Evolutionary conservation across 2,888 invertebrate species (phyloP).

Genomic region (Creontiades dilutus): DNA sequence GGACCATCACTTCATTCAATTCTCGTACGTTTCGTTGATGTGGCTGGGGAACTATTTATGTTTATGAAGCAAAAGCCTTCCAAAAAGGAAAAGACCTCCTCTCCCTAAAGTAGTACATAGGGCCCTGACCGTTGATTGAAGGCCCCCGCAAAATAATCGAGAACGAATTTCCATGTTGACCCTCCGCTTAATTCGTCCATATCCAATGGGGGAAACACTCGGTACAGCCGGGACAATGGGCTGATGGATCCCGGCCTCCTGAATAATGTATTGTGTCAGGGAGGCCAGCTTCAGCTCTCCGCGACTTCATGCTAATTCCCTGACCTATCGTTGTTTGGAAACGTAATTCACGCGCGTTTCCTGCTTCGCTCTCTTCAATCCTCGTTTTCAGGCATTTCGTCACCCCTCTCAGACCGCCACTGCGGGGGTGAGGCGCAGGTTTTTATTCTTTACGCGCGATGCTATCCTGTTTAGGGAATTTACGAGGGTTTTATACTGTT

Average conservation of each 20-base stretch:
- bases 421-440: background rate
- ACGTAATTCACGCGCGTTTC: conserved; percentile 67
- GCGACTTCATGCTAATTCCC: conserved; percentile 67
- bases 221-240: conserved; percentile 62
- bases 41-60: no score
- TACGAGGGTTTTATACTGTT: conserved; percentile 47
- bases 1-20: no score
- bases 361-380: conserved; percentile 19
- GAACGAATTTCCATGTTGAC: conserved; percentile 68
- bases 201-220: conserved; percentile 46
- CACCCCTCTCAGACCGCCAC: conserved; percentile 2
- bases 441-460: conserved; percentile 1
- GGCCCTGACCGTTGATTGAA: background rate
- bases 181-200: conserved; percentile 61
- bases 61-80: no score
- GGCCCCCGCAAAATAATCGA: conserved; percentile 34
- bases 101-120: background rate
- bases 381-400: conserved; percentile 6
- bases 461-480: conserved; percentile 38
- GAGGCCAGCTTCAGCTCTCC: background rate
- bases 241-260: conserved; percentile 65
- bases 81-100: no score
- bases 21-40: no score
- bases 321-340: conserved; percentile 66
- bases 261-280: conserved; percentile 67